phyloP scores from a whole-genome alignment of 2,113 vertebrate genomes.

The Amphiprion ocellaris region DNA sequence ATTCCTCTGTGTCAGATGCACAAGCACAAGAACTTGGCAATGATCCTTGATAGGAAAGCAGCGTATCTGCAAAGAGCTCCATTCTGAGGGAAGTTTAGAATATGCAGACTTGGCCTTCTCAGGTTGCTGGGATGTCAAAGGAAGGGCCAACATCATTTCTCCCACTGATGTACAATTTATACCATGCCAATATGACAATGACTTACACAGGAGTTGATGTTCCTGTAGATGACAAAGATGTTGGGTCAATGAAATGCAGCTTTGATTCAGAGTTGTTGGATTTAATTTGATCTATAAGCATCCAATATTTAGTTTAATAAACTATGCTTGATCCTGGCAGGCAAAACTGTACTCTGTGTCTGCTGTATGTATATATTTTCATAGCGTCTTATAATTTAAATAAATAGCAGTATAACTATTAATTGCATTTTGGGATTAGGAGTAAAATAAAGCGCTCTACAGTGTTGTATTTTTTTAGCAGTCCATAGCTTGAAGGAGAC shows the following conservation, averaged over 20 bases:
- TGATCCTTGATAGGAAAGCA: constrained; percentile 15
- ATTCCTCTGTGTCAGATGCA: constrained; percentile 27
- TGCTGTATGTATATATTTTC: background rate
- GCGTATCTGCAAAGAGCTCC: background rate
- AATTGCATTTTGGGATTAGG: background rate
- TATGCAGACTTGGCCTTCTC: background rate
- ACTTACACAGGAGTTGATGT: background rate
- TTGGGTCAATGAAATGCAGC: background rate
- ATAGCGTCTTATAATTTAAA: background rate
- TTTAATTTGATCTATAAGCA: background rate
- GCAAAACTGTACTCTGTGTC: background rate
- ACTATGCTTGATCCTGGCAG: background rate
- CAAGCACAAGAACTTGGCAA: constrained; percentile 31
- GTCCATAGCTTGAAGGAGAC: background rate
- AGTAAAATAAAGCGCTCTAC: background rate
- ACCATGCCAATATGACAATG: background rate
- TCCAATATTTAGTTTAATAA: background rate
- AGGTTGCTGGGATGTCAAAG: background rate
- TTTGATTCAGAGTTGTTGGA: background rate
- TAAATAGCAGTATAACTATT: background rate
- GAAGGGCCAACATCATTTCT: background rate
- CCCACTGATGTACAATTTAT: background rate
- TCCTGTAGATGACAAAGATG: background rate
- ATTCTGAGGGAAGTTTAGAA: constrained; percentile 1
- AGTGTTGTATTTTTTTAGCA: too few relatives aligned